Evolutionary conservation across 2,797 vertebrate species (phyloP), one percentile per base, ranked within the genome.

Genomic region (Eurystomus glaucurus): DNA sequence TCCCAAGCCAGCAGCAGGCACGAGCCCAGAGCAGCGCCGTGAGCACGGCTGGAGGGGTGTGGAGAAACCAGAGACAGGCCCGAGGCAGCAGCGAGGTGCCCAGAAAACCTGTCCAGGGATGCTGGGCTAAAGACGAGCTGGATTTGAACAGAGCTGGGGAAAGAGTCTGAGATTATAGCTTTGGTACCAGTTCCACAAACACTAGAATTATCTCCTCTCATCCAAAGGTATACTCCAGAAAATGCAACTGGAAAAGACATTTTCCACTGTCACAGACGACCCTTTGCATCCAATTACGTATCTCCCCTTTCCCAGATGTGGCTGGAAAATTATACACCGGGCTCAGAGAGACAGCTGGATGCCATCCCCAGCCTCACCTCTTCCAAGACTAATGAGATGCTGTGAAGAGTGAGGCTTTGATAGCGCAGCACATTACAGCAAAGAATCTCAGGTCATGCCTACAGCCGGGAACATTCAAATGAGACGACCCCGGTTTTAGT

Each of bases 301-400:
- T 22, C 70, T 80, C 28, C 43, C 58, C 45, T 52, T 37, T 65
- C 62, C 80, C 93, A 84, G 93, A 88, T 93, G 88, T 72, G 91
- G 58, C 60, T 69, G 77, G 46, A 14, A 91, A 62, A 69, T 70
- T 2, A 77, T 0, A 52, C 7, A 14, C 29, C 48, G 17, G 3
- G 33, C 92, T 62, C 54, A 18, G 48, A 43, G 45, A 11, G 89
- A 41, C 86, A 79, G 96, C 87, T 70, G 90, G 90, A 52, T 35
- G 75, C 64, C 91, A 50, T 3, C 60, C 69, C 60, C 86, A 72
- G 79, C 58, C 39, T 61, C 60, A 17, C 28, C 29, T 81, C 85
- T 86, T 31, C 74, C n/a, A 11, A 51, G 65, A 50, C 69, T 86
- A 84, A 95, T 4, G 66, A 89, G 88, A 52, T 0, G 5, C 48